phyloP scores from a whole-genome alignment of 2,797 vertebrate species.

The Pangasius djambal region DNA sequence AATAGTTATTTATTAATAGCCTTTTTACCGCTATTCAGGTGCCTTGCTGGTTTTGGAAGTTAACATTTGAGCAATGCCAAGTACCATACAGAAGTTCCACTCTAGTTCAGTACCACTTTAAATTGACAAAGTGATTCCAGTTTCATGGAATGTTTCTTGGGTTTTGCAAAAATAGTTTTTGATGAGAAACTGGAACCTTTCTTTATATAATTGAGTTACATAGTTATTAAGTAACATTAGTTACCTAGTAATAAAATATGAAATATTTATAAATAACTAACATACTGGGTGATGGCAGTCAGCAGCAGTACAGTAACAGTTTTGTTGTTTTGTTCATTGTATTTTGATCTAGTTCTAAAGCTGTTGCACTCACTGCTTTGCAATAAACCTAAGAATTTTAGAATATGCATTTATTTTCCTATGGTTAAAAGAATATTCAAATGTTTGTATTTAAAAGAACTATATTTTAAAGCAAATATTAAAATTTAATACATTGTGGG shows the following conservation, averaged over 20 bases:
- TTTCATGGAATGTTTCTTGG: neutral
- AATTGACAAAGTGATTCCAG: neutral
- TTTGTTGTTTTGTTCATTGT: neutral
- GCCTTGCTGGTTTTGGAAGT: neutral
- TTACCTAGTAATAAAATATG: neutral
- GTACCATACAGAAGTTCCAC: neutral
- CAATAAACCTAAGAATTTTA: neutral
- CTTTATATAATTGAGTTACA: neutral
- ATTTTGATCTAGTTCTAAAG: neutral
- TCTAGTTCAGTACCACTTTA: neutral
- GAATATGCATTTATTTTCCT: neutral
- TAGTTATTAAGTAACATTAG: neutral
- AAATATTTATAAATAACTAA: neutral
- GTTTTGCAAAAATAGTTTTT: neutral
- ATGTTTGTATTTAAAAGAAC: neutral
- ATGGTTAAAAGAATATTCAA: neutral
- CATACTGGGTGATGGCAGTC: neutral
- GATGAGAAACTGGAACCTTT: neutral
- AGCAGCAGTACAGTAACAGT: neutral
- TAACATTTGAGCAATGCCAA: neutral
- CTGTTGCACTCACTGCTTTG: slow-evolving; percentile 2
- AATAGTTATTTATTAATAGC: neutral
- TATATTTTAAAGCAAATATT: neutral
- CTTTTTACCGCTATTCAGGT: neutral
- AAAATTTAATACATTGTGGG: neutral